phyloP scores from a whole-genome alignment of 2,797 vertebrate genomes.

The Typhlichthys subterraneus region DNA sequence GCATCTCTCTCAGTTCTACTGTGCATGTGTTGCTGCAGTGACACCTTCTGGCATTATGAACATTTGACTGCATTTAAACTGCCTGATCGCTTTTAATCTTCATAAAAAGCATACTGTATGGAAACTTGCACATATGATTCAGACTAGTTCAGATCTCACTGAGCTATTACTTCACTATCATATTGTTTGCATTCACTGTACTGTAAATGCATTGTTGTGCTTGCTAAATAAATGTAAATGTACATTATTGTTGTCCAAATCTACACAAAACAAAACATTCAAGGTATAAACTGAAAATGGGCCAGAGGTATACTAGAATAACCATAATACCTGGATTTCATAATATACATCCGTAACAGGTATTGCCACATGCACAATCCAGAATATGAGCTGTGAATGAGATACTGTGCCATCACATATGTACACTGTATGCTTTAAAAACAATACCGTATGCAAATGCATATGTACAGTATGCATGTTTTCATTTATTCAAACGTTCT shows the following conservation, averaged over 20 bases:
- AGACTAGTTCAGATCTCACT: constrained; percentile 1
- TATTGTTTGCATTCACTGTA: too few relatives aligned
- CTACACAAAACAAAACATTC: too few relatives aligned
- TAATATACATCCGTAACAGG: too few relatives aligned
- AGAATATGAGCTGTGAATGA: not conserved
- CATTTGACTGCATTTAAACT: constrained; percentile 17
- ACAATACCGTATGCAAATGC: not conserved
- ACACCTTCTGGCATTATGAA: constrained; percentile 71
- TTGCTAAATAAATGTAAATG: too few relatives aligned
- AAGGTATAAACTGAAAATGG: not conserved
- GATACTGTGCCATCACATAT: not conserved
- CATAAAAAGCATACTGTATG: constrained; percentile 1
- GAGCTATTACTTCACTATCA: too few relatives aligned
- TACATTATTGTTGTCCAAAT: too few relatives aligned
- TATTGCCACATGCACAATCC: too few relatives aligned
- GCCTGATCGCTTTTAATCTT: constrained; percentile 18
- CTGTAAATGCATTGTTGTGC: too few relatives aligned
- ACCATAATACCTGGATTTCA: too few relatives aligned
- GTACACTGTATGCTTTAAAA: not conserved
- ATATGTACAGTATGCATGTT: constrained; percentile 40
- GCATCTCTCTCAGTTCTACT: constrained; percentile 18
- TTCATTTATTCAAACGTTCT: constrained; percentile 55
- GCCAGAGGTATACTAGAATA: not conserved
- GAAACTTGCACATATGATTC: not conserved
- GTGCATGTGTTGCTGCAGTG: constrained; percentile 72